phyloP scores from a whole-genome alignment of 2,888 invertebrate species.

The Ophion ventricosus region DNA sequence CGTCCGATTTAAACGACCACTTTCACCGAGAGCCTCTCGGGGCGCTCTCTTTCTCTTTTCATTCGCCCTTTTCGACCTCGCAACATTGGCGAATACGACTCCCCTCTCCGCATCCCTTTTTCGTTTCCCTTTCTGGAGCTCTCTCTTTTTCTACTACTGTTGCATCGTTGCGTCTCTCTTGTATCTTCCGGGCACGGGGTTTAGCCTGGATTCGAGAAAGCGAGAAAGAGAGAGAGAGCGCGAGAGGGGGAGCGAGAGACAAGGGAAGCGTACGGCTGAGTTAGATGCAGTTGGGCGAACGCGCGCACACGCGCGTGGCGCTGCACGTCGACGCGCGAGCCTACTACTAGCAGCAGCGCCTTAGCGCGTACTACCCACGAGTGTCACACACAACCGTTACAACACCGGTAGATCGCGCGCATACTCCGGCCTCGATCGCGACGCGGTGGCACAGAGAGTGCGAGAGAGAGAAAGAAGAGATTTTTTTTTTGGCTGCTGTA shows the following conservation, averaged over 20 bases:
- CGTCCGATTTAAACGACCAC: constrained; percentile 31
- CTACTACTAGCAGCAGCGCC: not conserved
- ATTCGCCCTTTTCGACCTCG: constrained; percentile 22
- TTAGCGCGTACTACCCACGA: constrained; percentile 1
- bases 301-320: constrained; percentile 40
- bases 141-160: not conserved
- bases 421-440: not conserved
- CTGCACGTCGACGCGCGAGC: constrained; percentile 11
- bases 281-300: constrained; percentile 38
- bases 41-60: constrained; percentile 30
- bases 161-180: not conserved
- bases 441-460: not conserved
- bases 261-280: not conserved
- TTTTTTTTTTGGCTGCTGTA: not conserved
- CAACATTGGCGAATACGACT: not conserved
- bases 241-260: not conserved
- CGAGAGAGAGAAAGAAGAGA: not conserved
- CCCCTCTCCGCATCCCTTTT: not conserved
- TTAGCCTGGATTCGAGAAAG: constrained; percentile 14
- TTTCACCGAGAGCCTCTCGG: constrained; percentile 43
- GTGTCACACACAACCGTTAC: constrained; percentile 1
- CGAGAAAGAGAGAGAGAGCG: not conserved
- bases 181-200: constrained; percentile 6
- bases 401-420: not conserved
- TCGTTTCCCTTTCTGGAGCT: not conserved